phyloP scores from a whole-genome alignment of 2,888 invertebrate species.

The Cynaeus angustus region DNA sequence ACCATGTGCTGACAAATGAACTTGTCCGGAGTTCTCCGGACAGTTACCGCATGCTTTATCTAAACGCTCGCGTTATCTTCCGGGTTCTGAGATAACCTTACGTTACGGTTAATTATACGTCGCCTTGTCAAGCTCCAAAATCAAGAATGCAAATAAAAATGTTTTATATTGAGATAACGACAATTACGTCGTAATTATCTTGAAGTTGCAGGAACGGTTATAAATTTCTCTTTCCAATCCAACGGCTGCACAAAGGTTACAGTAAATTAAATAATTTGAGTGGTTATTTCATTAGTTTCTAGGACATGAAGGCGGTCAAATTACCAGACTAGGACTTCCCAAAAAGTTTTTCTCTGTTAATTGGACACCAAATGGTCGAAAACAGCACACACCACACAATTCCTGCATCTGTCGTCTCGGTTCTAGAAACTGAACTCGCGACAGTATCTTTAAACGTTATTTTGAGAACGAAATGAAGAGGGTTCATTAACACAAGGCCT shows the following conservation, averaged over 20 bases:
- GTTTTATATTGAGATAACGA: constrained; percentile 4
- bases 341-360: constrained; percentile 16
- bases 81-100: constrained; percentile 17
- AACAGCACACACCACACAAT: constrained; percentile 39
- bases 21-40: constrained; percentile 23
- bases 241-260: constrained; percentile 2
- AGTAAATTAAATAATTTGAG: constrained; percentile 34
- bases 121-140: background rate
- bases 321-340: constrained; percentile 22
- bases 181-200: constrained; percentile 21
- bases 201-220: background rate
- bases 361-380: constrained; percentile 33
- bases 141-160: background rate
- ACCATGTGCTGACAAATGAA: constrained; percentile 31
- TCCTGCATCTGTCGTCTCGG: constrained; percentile 47
- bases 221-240: constrained; percentile 8
- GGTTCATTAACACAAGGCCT: constrained; percentile 60
- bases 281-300: constrained; percentile 26
- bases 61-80: background rate
- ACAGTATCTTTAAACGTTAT: constrained; percentile 56
- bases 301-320: constrained; percentile 21
- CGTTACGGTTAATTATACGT: constrained; percentile 8
- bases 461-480: constrained; percentile 54
- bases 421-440: constrained; percentile 31
- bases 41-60: constrained; percentile 21